phyloP scores from a whole-genome alignment of 2,888 invertebrate genomes.

The Leptura quadrifasciata region DNA sequence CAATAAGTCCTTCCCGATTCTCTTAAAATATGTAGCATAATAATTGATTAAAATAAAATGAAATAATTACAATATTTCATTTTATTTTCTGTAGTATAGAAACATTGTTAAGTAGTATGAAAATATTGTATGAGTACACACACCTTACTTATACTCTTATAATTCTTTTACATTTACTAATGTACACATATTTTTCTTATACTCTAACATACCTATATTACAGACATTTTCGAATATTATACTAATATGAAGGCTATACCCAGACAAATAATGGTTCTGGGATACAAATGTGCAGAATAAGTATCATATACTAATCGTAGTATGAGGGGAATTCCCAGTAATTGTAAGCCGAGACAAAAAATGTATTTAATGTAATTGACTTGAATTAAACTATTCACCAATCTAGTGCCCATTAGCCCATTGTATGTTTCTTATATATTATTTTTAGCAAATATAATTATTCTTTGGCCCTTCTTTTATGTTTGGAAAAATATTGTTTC shows the following conservation, averaged over 20 bases:
- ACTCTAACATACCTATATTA: slow-evolving; percentile 13
- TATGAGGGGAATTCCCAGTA: background rate
- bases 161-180: background rate
- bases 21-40: background rate
- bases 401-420: background rate
- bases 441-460: slow-evolving; percentile 1
- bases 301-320: background rate
- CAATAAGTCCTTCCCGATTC: background rate
- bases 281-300: background rate
- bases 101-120: slow-evolving; percentile 16
- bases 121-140: slow-evolving; percentile 22
- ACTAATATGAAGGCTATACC: background rate
- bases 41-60: slow-evolving; percentile 18
- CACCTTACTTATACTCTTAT: background rate
- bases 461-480: background rate
- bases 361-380: background rate
- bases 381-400: background rate
- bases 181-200: background rate
- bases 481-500: background rate
- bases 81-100: background rate
- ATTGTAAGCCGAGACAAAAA: background rate
- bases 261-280: background rate
- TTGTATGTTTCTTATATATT: background rate
- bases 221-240: background rate
- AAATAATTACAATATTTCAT: background rate